Conservation (phyloP, 2,113 vertebrate genomes). For the Podilymbus podiceps region DNA sequence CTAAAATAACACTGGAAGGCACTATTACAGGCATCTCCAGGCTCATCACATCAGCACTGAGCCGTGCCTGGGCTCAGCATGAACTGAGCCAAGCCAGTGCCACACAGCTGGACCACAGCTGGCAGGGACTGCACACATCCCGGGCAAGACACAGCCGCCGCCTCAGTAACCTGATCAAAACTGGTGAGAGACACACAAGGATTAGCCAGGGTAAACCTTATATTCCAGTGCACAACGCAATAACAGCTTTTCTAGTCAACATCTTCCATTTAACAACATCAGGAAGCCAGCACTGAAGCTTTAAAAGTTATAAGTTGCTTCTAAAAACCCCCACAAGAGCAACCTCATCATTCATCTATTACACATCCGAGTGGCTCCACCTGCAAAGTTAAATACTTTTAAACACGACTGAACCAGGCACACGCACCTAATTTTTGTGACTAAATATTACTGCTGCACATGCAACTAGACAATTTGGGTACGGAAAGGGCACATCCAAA, state of each 20-base stretch:
- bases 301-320: neutral
- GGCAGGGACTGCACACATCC: neutral
- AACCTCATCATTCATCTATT: neutral
- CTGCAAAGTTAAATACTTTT: neutral
- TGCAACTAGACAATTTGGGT: neutral
- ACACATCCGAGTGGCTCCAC: neutral
- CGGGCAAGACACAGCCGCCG: neutral
- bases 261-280: neutral
- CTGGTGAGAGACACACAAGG: accelerated
- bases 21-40: neutral
- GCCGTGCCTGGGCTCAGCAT: neutral
- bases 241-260: neutral
- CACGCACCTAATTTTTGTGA: accelerated
- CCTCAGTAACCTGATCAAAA: neutral
- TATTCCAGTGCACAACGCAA: neutral
- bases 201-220: neutral
- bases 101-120: neutral
- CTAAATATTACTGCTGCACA: neutral
- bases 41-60: neutral
- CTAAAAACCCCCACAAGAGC: neutral
- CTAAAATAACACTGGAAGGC: neutral
- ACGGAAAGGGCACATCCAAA: neutral
- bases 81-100: neutral
- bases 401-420: neutral
- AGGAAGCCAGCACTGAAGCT: neutral